Base-by-base conservation (phyloP, 2,888 invertebrate species). In the Tyria jacobaeae region DNA sequence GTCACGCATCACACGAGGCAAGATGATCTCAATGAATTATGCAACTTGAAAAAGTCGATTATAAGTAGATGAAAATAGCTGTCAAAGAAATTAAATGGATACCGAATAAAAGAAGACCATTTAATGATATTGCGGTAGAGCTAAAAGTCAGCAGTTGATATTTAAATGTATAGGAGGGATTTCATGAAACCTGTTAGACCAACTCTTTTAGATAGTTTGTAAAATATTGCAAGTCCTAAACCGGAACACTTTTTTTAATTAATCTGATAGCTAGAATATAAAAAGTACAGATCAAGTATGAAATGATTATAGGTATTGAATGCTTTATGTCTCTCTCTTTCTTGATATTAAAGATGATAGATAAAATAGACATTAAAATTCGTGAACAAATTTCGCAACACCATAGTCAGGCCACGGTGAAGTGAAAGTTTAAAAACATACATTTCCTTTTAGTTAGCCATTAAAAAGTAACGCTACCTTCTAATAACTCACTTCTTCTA, bases 391-490 rank as follows among this genome's bases (percentile, higher is more conserved):
- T 88, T 87, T 89, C 76, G 83, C 87, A 89, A 88, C 81, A 82
- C 78, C 75, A 66, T 76, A 74, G 75, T n/a, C 76, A 69, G 81
- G 80, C 83, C 81, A 81, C 80, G 76, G 75, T 71, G 72, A 87
- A 91, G 92, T 89, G 92, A 92, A 92, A 92, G 92, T 88, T 83
- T 79, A 78, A 81, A 75, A 79, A 84, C 81, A 83, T 84, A 87
- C 81, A 80, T 87, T 88, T 89, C 86, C 82, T 84, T 89, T 85
- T 82, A 78, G 79, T 81, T 73, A 73, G 48, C 58, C 66, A 60
- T 62, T 59, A 62, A 62, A 64, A 65, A 74, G 66, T 74, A 73
- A 75, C 76, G 66, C 76, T 77, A 80, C 75, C 74, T 73, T 75
- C 72, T 68, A 64, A 44, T 62, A 69, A 65, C 53, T 64, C 21